Conservation (phyloP, 1,140 invertebrate species). For the Pogonognathellus flavescens region DNA sequence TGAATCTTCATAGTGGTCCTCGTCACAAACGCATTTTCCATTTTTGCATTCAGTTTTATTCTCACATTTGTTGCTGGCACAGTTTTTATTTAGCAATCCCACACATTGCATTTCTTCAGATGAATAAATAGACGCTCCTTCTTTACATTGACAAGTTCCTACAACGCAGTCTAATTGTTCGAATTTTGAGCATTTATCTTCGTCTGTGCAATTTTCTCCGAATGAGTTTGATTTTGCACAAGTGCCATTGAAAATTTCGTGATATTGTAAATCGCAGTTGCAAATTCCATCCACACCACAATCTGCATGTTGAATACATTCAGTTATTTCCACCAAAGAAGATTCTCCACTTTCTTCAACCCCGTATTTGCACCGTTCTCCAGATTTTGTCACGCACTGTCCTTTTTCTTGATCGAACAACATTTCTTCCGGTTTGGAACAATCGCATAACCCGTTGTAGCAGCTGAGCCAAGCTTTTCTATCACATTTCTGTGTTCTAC, state of each 20-base stretch:
- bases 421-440: slow-evolving; percentile 53
- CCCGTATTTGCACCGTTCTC: too few relatives aligned
- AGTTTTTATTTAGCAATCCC: neutral
- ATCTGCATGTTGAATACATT: neutral
- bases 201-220: neutral
- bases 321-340: neutral
- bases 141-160: neutral
- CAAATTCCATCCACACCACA: neutral
- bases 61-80: neutral
- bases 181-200: neutral
- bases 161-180: neutral
- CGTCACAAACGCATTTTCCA: neutral
- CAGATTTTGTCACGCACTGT: slow-evolving; percentile 49
- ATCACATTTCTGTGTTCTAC: too few relatives aligned
- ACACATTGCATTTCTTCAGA: neutral
- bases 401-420: neutral
- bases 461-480: too few relatives aligned
- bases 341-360: neutral
- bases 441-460: slow-evolving; percentile 38
- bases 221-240: neutral
- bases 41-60: neutral
- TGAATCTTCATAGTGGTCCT: too few relatives aligned
- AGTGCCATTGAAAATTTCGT: too few relatives aligned
- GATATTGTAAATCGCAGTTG: neutral
- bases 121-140: neutral